phyloP scores from a whole-genome alignment of 2,797 vertebrate genomes.

The Psittacula echo region DNA sequence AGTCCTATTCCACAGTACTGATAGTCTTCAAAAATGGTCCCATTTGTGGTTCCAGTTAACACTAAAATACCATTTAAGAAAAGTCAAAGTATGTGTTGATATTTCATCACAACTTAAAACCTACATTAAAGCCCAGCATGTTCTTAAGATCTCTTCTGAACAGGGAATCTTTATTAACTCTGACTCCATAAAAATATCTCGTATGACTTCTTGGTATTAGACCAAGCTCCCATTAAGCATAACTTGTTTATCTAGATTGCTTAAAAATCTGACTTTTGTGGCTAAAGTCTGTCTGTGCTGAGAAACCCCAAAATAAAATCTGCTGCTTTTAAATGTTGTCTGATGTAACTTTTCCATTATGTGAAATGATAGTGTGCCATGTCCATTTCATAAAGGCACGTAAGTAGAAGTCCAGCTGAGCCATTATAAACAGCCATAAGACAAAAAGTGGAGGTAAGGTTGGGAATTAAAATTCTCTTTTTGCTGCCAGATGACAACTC shows the following conservation, averaged over 20 bases:
- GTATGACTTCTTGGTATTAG: not conserved
- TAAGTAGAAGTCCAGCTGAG: not conserved
- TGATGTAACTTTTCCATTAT: not conserved
- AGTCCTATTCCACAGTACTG: not conserved
- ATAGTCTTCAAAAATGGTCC: not conserved
- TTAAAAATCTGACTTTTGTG: not conserved
- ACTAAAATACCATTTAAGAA: not conserved
- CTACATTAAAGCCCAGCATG: not conserved
- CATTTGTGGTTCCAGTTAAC: not conserved
- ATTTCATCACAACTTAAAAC: not conserved
- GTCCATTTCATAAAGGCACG: accelerated
- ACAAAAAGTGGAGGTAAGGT: not conserved
- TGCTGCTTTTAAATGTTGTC: not conserved
- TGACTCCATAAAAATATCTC: not conserved
- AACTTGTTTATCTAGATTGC: not conserved
- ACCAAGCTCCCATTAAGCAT: not conserved
- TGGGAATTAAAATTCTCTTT: not conserved
- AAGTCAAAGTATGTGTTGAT: not conserved
- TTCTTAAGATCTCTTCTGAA: not conserved
- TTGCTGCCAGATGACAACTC: not conserved
- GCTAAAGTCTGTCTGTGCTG: not conserved
- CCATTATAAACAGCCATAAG: not conserved
- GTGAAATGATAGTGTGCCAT: too few species aligned
- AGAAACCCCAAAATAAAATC: not conserved
- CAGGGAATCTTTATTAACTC: not conserved